Percentiles rank a stretch among this genome's conserved stretches.
Evolutionary conservation across 2,888 invertebrate genomes (phyloP).

Genomic region (Pandemis corylana): DNA sequence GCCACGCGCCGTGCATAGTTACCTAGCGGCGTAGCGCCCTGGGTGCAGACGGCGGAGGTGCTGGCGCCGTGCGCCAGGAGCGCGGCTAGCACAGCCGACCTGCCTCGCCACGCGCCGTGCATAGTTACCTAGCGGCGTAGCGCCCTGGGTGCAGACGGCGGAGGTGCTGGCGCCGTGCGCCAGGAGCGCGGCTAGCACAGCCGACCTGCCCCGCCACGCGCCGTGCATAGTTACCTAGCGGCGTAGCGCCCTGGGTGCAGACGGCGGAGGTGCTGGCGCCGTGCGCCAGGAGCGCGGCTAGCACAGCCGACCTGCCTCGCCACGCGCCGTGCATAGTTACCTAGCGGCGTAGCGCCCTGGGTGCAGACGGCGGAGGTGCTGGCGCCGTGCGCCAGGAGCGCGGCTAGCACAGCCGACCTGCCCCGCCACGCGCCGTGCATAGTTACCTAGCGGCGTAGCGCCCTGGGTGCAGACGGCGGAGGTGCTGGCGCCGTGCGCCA

Average conservation of each 20-base stretch:
- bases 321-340: conserved; percentile 88
- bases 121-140: conserved; percentile 91
- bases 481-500: conserved; percentile 92
- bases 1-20: too few species aligned
- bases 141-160: conserved; percentile 97
- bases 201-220: conserved; percentile 96
- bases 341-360: conserved; percentile 92
- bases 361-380: conserved; percentile 95
- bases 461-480: conserved; percentile 98
- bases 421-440: conserved; percentile 96
- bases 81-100: too few species aligned
- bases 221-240: conserved; percentile 90
- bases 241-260: conserved; percentile 98
- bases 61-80: too few species aligned
- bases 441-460: conserved; percentile 85
- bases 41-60: too few species aligned
- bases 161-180: conserved; percentile 93
- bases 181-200: conserved; percentile 92
- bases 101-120: too few species aligned
- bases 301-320: conserved; percentile 96
- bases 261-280: conserved; percentile 95
- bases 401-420: conserved; percentile 92
- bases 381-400: conserved; percentile 92
- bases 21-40: neutral
- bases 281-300: conserved; percentile 90